Conservation (phyloP, 1,140 invertebrate species). For the Mactra quadrangularis region DNA sequence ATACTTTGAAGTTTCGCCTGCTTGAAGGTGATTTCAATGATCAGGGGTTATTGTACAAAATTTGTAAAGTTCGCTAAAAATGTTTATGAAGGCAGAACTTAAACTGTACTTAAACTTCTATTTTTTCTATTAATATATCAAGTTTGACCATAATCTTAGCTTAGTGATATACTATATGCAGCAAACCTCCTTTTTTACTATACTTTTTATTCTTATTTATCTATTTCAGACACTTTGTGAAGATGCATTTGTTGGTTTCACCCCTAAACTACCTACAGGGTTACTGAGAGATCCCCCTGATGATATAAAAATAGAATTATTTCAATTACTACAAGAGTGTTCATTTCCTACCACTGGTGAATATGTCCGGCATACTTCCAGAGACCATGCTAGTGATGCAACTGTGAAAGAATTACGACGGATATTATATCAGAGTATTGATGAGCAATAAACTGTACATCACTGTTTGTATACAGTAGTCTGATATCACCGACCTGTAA, state of each 20-base stretch:
- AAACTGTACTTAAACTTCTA: no score
- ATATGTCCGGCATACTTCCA: constrained; percentile 47
- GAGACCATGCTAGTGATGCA: neutral
- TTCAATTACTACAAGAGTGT: constrained; percentile 62
- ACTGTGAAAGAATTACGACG: neutral
- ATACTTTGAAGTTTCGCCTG: no score
- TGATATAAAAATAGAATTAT: constrained; percentile 54
- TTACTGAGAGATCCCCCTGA: constrained; percentile 64
- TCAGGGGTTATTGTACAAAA: no score
- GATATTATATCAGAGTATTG: neutral
- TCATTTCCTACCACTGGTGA: constrained; percentile 58
- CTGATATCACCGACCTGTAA: no score
- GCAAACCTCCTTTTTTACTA: no score
- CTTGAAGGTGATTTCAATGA: no score
- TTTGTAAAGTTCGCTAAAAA: no score
- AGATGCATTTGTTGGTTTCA: constrained; percentile 64
- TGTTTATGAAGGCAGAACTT: no score
- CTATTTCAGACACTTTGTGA: constrained; percentile 69
- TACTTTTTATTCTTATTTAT: constrained; percentile 13
- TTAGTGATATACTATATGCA: no score
- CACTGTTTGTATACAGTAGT: no score
- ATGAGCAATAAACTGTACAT: neutral
- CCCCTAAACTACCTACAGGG: constrained; percentile 56
- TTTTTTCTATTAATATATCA: no score
- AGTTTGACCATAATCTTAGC: no score